A percentile compares a stretch with the other conserved stretches of the same genome.
Conservation (phyloP, 1,140 invertebrate genomes). For the Saccostrea cuccullata region DNA sequence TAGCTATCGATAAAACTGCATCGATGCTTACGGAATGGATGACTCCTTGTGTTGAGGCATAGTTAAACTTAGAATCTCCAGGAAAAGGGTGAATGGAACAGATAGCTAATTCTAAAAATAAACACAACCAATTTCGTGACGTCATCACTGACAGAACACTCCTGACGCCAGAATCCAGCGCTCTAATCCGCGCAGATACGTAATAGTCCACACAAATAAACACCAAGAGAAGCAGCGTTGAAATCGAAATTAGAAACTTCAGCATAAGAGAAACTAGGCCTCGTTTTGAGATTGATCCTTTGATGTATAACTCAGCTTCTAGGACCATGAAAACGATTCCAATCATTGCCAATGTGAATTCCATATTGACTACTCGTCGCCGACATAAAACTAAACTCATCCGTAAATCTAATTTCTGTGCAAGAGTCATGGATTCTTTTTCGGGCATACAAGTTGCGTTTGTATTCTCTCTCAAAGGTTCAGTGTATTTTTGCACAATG, state of each 20-base stretch:
- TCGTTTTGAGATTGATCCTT: not conserved
- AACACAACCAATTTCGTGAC: not conserved
- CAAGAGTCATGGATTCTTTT: not conserved
- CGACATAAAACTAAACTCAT: not conserved
- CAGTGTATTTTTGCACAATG: not conserved
- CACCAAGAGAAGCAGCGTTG: slow-evolving; percentile 19
- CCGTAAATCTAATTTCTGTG: slow-evolving; percentile 3
- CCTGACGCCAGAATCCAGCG: not conserved
- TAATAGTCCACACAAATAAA: slow-evolving; percentile 28
- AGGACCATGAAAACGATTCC: slow-evolving; percentile 50
- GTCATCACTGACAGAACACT: slow-evolving; percentile 36
- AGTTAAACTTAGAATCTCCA: slow-evolving; percentile 24
- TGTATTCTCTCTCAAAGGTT: not conserved
- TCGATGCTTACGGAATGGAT: slow-evolving; percentile 55
- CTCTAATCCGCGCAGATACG: slow-evolving; percentile 13
- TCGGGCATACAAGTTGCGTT: not conserved
- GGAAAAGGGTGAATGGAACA: slow-evolving; percentile 39
- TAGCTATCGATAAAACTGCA: slow-evolving; percentile 60
- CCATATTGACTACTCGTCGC: slow-evolving; percentile 39
- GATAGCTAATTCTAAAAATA: slow-evolving; percentile 16
- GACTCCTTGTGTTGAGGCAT: not conserved
- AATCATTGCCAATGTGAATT: slow-evolving; percentile 44
- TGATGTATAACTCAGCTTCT: slow-evolving; percentile 45
- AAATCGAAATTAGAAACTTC: slow-evolving; percentile 25
- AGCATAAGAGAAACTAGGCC: slow-evolving; percentile 11